phyloP scores from a whole-genome alignment of 1,140 invertebrate species.

The Ceratina japonica region DNA sequence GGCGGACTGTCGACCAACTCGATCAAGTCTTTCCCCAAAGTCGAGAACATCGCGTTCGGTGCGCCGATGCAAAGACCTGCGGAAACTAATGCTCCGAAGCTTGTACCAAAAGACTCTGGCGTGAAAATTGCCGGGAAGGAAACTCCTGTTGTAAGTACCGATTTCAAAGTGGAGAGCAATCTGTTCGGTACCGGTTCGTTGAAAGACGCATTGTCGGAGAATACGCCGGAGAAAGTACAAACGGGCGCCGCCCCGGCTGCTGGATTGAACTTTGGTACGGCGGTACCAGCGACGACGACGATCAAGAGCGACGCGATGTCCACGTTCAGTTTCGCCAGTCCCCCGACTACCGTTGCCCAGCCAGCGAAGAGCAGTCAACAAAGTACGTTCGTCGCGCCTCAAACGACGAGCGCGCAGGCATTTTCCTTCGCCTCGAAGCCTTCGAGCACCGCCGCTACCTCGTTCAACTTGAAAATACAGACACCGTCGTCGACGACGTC shows the following conservation, averaged over 20 bases:
- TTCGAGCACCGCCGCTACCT: background rate
- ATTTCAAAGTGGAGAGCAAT: slow-evolving; percentile 41
- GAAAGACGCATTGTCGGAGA: slow-evolving; percentile 51
- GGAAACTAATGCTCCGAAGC: slow-evolving; percentile 37
- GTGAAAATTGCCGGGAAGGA: slow-evolving; percentile 42
- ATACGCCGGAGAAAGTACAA: slow-evolving; percentile 14
- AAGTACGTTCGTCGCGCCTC: background rate
- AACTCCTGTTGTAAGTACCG: background rate
- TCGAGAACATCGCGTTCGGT: slow-evolving; percentile 61
- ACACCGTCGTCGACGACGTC: background rate
- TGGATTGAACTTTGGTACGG: slow-evolving; percentile 6
- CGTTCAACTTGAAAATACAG: slow-evolving; percentile 38
- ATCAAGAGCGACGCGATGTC: slow-evolving; percentile 5
- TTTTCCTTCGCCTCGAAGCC: slow-evolving; percentile 63
- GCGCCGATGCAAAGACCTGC: slow-evolving; percentile 49
- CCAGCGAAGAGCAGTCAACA: slow-evolving; percentile 23
- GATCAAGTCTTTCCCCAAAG: slow-evolving; percentile 55
- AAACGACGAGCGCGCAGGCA: slow-evolving; percentile 32
- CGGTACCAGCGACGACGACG: slow-evolving; percentile 18
- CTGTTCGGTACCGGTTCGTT: slow-evolving; percentile 42
- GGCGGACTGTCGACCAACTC: slow-evolving; percentile 2
- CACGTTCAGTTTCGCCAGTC: slow-evolving; percentile 47
- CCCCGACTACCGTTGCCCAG: slow-evolving; percentile 6
- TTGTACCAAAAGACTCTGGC: slow-evolving; percentile 20
- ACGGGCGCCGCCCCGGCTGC: slow-evolving; percentile 2